Base-by-base conservation (phyloP, 1,140 invertebrate species). In the Drosophila burlai region DNA sequence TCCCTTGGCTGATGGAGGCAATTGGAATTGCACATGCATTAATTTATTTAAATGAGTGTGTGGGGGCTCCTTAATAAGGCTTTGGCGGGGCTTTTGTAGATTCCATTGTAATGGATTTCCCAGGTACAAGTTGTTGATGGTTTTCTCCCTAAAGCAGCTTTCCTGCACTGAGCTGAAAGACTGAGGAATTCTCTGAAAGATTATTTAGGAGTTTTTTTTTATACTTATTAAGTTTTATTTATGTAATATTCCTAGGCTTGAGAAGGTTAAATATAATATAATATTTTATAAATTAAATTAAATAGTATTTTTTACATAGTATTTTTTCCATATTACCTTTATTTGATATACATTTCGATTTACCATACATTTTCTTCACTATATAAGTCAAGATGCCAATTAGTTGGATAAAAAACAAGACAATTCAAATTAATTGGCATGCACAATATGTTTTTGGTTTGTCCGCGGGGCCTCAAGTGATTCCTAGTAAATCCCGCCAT, bases 41-140 rank as follows among this genome's bases (percentile, higher is more conserved):
- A 71, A 71, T 71, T 71, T 68, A 71, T 71, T 71, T 71, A 71
- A 71, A 71, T 71, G 67, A 47, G 49, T 71, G 46, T 47, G 15
- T 16, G 24, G 24, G 67, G 18, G 34, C n/a, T 31, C 40, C 54
- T 71, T 71, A 71, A 71, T 67, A 68, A 40, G 42, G 67, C 40
- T 57, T 34, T 71, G 64, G 34, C 29, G 38, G 38, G 40, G n/a
- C 29, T n/a, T 34, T 50, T 21, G 5, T 5, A 42, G 65, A 38
- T 15, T 54, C 36, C 34, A 31, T 68, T 40, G 62, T 69, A 55
- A 21, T 38, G 67, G 49, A 71, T 71, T 54, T 43, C 24, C 16
- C 60, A 52, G 47, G 26, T 29, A 40, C 49, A 55, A 38, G 67
- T 67, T 52, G 67, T 69, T 69, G 63, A 45, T 38, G 52, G 47